A percentile compares a stretch with the other conserved stretches of the same genome.
Conservation (phyloP, 2,113 vertebrate species). For the Fregetta grallaria region DNA sequence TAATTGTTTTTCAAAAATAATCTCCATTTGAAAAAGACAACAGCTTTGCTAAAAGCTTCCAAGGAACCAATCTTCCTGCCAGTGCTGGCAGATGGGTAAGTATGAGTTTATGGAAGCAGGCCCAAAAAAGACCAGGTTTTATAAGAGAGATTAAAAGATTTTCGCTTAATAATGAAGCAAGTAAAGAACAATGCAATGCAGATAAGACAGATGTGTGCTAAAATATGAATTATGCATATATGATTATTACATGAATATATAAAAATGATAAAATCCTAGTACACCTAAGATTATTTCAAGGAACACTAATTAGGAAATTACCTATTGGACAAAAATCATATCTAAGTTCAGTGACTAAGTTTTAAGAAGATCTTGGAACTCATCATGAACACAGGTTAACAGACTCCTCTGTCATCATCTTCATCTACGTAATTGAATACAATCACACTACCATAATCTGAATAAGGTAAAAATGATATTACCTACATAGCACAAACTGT, state of each 20-base stretch:
- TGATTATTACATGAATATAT: background rate
- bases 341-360: background rate
- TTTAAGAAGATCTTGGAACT: background rate
- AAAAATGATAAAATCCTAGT: background rate
- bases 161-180: background rate
- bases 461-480: background rate
- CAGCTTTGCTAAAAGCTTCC: background rate
- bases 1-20: slow-evolving; percentile 7
- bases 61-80: background rate
- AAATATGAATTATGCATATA: background rate
- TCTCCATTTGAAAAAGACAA: background rate
- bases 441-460: background rate
- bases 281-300: background rate
- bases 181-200: background rate
- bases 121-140: background rate
- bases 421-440: background rate
- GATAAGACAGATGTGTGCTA: background rate
- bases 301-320: background rate
- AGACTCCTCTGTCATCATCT: background rate
- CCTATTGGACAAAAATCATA: background rate
- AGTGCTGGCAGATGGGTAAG: slow-evolving; percentile 1
- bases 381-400: background rate
- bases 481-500: background rate
- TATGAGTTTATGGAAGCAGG: background rate
- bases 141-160: background rate